phyloP scores from a whole-genome alignment of 2,888 invertebrate genomes.

The Apodemia duryi region DNA sequence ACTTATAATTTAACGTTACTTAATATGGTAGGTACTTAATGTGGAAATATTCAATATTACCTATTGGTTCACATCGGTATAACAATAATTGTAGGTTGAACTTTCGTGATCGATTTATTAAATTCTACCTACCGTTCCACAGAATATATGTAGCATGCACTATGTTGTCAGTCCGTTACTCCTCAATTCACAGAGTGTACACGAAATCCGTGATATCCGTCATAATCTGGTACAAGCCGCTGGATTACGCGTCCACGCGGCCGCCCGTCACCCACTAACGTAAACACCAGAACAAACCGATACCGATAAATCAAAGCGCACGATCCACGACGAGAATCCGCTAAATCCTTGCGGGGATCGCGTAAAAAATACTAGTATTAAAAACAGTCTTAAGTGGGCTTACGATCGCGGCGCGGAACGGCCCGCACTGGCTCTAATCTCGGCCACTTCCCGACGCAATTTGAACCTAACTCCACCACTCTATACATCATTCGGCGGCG shows the following conservation, averaged over 20 bases:
- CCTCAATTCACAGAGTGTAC: constrained; percentile 59
- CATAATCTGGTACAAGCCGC: constrained; percentile 73
- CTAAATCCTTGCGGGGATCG: constrained; percentile 79
- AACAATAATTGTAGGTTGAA: background rate
- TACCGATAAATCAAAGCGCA: constrained; percentile 78
- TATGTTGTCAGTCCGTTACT: constrained; percentile 29
- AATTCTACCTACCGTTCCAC: constrained; percentile 18
- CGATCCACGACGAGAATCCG: constrained; percentile 75
- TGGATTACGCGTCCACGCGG: constrained; percentile 70
- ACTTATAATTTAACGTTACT: too few species aligned
- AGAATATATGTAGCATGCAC: constrained; percentile 7
- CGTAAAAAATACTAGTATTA: constrained; percentile 84
- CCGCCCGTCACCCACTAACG: constrained; percentile 70
- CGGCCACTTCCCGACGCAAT: constrained; percentile 87
- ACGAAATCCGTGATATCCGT: constrained; percentile 71
- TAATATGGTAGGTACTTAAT: too few species aligned
- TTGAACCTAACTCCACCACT: constrained; percentile 86
- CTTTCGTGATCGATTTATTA: background rate
- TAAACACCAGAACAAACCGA: constrained; percentile 75
- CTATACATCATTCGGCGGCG: constrained; percentile 83
- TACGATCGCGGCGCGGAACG: constrained; percentile 82
- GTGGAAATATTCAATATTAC: background rate
- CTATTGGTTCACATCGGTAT: background rate
- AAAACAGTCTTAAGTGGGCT: constrained; percentile 86
- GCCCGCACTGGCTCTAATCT: constrained; percentile 84